A percentile compares a stretch with the other conserved stretches of the same genome.
These are phyloP conservation scores for Tautogolabrus adspersus DNA, from an alignment of 2,113 vertebrate genomes.

Conservation along the genomic window DNA sequence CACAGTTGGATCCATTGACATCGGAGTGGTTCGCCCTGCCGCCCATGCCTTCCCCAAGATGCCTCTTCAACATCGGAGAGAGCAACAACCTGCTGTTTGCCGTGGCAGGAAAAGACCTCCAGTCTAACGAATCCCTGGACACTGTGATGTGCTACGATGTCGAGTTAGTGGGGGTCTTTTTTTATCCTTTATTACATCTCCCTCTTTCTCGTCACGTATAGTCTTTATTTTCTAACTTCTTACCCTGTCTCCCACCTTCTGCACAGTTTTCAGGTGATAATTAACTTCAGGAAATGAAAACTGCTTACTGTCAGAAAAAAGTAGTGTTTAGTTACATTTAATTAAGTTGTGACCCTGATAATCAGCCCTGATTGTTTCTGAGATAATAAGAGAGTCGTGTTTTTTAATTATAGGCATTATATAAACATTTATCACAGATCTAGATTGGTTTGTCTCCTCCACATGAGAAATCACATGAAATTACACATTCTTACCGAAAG, in stretches of 20 bases:
- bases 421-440: no score
- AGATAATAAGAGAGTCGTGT: not conserved
- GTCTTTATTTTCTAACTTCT: not conserved
- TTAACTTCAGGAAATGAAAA: constrained; percentile 13
- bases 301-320: not conserved
- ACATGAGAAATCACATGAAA: not conserved
- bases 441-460: not conserved
- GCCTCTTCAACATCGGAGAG: constrained; percentile 95
- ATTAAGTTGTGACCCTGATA: not conserved
- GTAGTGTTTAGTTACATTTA: not conserved
- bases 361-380: not conserved
- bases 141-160: constrained; percentile 93
- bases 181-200: not conserved
- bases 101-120: constrained; percentile 96
- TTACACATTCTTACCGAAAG: no score
- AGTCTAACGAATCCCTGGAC: constrained; percentile 94
- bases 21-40: constrained; percentile 95
- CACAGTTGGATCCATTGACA: constrained; percentile 90
- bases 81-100: constrained; percentile 90
- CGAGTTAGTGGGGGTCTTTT: constrained; percentile 82
- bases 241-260: not conserved
- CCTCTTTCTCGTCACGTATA: no score
- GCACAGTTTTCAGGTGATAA: constrained; percentile 30
- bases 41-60: constrained; percentile 95
- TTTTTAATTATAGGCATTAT: no score